phyloP scores from a whole-genome alignment of 1,140 invertebrate species.

The Sinella curviseta region DNA sequence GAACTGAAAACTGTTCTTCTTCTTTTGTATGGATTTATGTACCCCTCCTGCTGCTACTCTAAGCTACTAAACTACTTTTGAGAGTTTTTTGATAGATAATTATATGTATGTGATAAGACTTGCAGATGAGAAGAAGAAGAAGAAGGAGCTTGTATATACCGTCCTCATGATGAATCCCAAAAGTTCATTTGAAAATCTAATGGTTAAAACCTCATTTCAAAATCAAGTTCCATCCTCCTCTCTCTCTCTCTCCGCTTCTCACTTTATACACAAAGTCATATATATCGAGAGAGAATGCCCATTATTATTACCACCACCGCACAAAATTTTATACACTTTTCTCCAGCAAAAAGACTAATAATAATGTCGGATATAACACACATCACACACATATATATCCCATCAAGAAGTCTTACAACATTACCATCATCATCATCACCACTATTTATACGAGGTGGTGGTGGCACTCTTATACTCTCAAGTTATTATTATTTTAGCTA shows the following conservation, averaged over 20 bases:
- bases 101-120: slow-evolving; percentile 45
- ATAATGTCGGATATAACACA: background rate
- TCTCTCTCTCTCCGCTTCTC: too few relatives aligned
- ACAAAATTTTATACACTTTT: background rate
- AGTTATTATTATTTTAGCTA: slow-evolving; percentile 10
- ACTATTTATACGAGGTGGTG: too few relatives aligned
- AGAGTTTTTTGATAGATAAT: slow-evolving; percentile 24
- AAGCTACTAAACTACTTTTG: background rate
- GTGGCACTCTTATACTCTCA: too few relatives aligned
- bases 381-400: background rate
- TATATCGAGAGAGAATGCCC: background rate
- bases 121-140: slow-evolving; percentile 47
- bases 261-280: too few relatives aligned
- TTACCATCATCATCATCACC: slow-evolving; percentile 5
- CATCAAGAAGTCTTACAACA: background rate
- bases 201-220: slow-evolving; percentile 41
- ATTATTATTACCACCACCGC: background rate
- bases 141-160: slow-evolving; percentile 11
- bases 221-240: slow-evolving; percentile 17
- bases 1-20: slow-evolving; percentile 1
- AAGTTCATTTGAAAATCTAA: slow-evolving; percentile 47
- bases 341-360: slow-evolving; percentile 15
- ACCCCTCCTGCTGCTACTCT: background rate
- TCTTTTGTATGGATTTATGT: background rate
- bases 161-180: background rate